Conservation (phyloP, 2,113 vertebrate genomes). For the Ursus arctos region DNA sequence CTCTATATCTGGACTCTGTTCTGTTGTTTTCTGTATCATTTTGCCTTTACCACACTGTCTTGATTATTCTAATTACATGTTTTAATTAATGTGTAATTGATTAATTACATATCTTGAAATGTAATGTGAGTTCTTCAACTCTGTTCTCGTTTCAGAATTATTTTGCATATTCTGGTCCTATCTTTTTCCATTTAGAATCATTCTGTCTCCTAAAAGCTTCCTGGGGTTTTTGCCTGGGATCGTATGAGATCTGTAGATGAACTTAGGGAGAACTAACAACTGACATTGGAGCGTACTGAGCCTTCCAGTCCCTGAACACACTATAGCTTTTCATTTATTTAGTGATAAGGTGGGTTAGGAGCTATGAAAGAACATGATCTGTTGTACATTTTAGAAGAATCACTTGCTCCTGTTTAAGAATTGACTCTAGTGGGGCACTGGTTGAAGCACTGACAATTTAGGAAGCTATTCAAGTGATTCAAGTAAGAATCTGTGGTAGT, state of each 20-base stretch:
- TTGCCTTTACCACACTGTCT: neutral
- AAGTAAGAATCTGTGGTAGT: neutral
- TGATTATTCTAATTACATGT: neutral
- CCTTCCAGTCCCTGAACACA: neutral
- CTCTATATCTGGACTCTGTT: neutral
- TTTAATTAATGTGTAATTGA: neutral
- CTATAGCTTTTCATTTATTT: neutral
- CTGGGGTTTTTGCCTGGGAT: neutral
- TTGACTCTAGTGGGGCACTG: neutral
- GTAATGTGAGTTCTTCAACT: neutral
- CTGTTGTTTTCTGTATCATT: neutral
- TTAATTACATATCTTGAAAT: neutral
- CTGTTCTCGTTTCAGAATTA: neutral
- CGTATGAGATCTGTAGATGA: neutral
- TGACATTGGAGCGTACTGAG: neutral
- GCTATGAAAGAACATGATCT: neutral
- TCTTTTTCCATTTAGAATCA: neutral
- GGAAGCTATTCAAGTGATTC: neutral
- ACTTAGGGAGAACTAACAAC: neutral
- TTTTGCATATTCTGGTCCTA: neutral
- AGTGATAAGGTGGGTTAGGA: neutral
- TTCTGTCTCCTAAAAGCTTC: neutral
- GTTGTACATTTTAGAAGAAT: neutral
- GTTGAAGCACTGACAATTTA: neutral
- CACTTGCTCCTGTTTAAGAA: neutral